phyloP scores from a whole-genome alignment of 2,113 vertebrate genomes.

The Hiodon alosoides region DNA sequence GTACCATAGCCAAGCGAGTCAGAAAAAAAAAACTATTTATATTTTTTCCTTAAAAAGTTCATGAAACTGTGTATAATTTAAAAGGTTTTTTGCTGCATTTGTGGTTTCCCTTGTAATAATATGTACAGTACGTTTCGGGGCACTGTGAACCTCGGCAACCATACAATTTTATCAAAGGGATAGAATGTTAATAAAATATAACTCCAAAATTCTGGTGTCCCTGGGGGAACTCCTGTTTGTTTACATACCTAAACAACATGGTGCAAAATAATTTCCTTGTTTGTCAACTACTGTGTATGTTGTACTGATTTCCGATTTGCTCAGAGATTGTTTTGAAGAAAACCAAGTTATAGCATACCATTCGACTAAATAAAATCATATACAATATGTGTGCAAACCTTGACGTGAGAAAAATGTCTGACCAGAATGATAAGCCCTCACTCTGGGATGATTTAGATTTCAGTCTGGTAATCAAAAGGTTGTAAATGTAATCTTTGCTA shows the following conservation, averaged over 20 bases:
- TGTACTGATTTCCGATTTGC: no score
- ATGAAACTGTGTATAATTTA: conserved; percentile 85
- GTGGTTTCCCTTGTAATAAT: conserved; percentile 82
- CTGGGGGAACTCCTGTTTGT: conserved; percentile 35
- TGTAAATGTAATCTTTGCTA: no score
- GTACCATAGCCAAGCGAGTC: conserved; percentile 83
- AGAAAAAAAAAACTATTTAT: conserved; percentile 86
- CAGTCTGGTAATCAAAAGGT: no score
- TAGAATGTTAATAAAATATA: conserved; percentile 91
- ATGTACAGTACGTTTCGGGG: conserved; percentile 90
- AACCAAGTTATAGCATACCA: no score
- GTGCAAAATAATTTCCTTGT: no score
- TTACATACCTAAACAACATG: neutral
- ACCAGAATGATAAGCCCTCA: no score
- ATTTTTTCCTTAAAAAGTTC: conserved; percentile 94
- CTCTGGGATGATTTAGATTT: no score
- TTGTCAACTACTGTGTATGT: no score
- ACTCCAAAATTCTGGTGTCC: conserved; percentile 53
- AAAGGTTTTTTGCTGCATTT: conserved; percentile 71
- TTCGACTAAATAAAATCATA: no score
- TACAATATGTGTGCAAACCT: no score
- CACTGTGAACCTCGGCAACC: conserved; percentile 86
- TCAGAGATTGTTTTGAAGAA: no score
- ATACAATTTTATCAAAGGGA: conserved; percentile 91
- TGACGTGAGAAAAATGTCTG: no score